Percentiles rank a stretch among this genome's conserved stretches.
phyloP scores from a whole-genome alignment of 1,140 invertebrate species.

The Hycleus phaleratus region DNA sequence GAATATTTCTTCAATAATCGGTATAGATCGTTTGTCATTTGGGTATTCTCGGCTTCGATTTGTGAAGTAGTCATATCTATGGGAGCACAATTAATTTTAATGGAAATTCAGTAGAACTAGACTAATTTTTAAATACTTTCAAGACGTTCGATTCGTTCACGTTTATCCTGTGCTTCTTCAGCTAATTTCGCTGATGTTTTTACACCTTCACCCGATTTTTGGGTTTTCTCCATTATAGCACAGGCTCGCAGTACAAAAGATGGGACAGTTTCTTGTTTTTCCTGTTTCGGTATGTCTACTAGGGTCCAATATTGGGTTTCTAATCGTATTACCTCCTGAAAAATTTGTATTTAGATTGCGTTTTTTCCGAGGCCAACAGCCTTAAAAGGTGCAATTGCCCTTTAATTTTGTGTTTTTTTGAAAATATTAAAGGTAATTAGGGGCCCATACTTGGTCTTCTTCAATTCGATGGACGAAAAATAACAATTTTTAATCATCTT shows the following conservation, averaged over 20 bases:
- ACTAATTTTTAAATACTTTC: constrained; percentile 54
- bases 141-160: constrained; percentile 75
- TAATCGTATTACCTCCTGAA: constrained; percentile 81
- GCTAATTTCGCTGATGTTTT: constrained; percentile 74
- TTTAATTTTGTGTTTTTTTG: too few species aligned
- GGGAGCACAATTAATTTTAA: constrained; percentile 33
- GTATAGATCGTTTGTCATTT: constrained; percentile 89
- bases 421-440: too few species aligned
- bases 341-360: constrained; percentile 11
- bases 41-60: constrained; percentile 88
- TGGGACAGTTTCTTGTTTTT: constrained; percentile 84
- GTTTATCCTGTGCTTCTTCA: constrained; percentile 73
- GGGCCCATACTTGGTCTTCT: too few species aligned
- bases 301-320: constrained; percentile 91
- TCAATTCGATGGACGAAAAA: too few species aligned
- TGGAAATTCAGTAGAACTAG: neutral
- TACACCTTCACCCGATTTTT: constrained; percentile 79
- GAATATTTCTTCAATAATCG: constrained; percentile 85
- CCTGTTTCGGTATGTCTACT: constrained; percentile 80
- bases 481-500: too few species aligned
- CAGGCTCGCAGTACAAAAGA: constrained; percentile 84
- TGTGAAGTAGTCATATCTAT: constrained; percentile 86
- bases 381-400: too few species aligned
- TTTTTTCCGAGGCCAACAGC: too few species aligned
- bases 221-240: constrained; percentile 83